A percentile compares a stretch with the other conserved stretches of the same genome.
Evolutionary conservation across 1,140 invertebrate species (phyloP).

Genomic region (Zaprionus ornatus): DNA sequence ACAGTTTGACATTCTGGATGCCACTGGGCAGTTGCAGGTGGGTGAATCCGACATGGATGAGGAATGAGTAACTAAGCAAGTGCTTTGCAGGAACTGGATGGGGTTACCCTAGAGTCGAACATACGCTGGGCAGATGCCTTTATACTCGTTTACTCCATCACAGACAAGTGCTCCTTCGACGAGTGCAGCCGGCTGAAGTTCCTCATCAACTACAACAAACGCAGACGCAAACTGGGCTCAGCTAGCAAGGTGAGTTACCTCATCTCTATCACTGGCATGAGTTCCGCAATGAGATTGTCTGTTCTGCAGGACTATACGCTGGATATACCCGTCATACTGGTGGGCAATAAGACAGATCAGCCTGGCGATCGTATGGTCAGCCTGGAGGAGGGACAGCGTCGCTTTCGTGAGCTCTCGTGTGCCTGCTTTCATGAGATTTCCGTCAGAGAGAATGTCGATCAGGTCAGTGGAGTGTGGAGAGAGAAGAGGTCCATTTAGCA

Average conservation of each 20-base stretch:
- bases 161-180: conserved; percentile 93
- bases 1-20: conserved; percentile 91
- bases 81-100: conserved; percentile 87
- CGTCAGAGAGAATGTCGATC: conserved; percentile 91
- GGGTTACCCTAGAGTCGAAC: conserved; percentile 89
- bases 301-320: conserved; percentile 85
- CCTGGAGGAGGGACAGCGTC: conserved; percentile 88
- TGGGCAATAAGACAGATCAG: conserved; percentile 93
- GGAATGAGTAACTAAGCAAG: background rate
- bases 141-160: conserved; percentile 92
- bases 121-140: conserved; percentile 94
- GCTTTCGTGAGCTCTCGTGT: conserved; percentile 91
- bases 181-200: conserved; percentile 92
- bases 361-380: conserved; percentile 90
- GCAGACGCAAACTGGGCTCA: conserved; percentile 86
- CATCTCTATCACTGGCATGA: background rate
- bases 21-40: conserved; percentile 89
- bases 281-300: background rate
- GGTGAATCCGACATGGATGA: conserved; percentile 78
- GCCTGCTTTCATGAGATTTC: conserved; percentile 93
- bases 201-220: conserved; percentile 91
- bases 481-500: too few species aligned
- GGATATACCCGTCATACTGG: conserved; percentile 90
- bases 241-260: conserved; percentile 79
- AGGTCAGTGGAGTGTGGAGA: conserved; percentile 84